Evolutionary conservation across 2,797 vertebrate species (phyloP).

Genomic region (Amazona ochrocephala): DNA sequence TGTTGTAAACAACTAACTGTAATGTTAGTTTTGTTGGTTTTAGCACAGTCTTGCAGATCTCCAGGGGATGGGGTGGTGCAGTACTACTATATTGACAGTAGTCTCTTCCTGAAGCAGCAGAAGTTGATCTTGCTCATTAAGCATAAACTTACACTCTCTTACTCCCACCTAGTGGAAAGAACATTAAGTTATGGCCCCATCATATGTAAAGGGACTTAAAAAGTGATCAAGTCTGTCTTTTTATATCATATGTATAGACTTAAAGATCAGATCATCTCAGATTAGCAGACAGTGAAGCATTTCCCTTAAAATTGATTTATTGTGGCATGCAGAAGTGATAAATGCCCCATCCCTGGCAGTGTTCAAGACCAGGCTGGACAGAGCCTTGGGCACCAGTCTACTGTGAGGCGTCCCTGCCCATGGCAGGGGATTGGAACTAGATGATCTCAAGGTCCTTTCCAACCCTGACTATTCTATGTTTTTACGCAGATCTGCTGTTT

Average conservation of each 20-base stretch:
- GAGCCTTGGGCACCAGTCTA: neutral
- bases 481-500: constrained; percentile 84
- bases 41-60: neutral
- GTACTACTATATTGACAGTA: neutral
- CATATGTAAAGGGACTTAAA: neutral
- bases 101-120: neutral
- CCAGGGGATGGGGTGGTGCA: neutral
- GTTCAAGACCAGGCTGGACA: neutral
- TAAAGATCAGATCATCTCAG: neutral
- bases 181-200: neutral
- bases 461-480: neutral
- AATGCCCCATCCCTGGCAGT: neutral
- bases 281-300: neutral
- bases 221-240: neutral
- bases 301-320: neutral
- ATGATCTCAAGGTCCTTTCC: neutral
- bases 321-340: constrained; percentile 44
- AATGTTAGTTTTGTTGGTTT: neutral
- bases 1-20: neutral
- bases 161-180: constrained; percentile 26
- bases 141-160: neutral
- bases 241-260: neutral
- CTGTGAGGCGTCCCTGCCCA: neutral
- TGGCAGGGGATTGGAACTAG: neutral
- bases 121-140: neutral